Percentiles rank a stretch among this genome's conserved stretches.
phyloP scores from a whole-genome alignment of 2,888 invertebrate genomes.

The Drosophila suboccidentalis region DNA sequence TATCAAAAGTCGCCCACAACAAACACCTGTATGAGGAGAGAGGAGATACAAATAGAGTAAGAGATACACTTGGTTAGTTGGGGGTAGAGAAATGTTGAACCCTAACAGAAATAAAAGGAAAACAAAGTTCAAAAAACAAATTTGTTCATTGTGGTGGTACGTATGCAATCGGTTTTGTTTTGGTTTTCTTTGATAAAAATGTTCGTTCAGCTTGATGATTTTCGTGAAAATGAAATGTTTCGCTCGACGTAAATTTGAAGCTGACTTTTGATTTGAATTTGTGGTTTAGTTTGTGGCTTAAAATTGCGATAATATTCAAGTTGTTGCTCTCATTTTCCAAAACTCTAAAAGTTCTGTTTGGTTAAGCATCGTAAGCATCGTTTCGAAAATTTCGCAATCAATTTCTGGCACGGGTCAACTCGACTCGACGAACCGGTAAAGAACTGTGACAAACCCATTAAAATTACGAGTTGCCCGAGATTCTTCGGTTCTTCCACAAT shows the following conservation, averaged over 20 bases:
- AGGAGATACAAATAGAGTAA: conserved; percentile 12
- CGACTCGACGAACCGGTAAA: conserved; percentile 56
- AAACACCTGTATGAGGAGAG: conserved; percentile 8
- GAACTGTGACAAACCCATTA: conserved; percentile 74
- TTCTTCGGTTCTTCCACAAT: conserved; percentile 46
- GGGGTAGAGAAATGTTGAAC: conserved; percentile 59
- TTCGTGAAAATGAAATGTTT: conserved; percentile 78
- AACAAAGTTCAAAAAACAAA: conserved; percentile 66
- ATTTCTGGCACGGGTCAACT: conserved; percentile 75
- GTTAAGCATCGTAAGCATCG: conserved; percentile 69
- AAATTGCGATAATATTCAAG: conserved; percentile 43
- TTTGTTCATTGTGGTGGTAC: conserved; percentile 43
- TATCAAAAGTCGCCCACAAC: conserved; percentile 37
- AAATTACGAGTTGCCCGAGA: conserved; percentile 40
- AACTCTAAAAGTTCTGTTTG: conserved; percentile 62
- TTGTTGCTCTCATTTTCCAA: conserved; percentile 6
- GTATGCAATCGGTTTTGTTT: conserved; percentile 70
- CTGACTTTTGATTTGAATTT: conserved; percentile 57
- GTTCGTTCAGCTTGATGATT: conserved; percentile 78
- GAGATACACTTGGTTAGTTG: conserved; percentile 46
- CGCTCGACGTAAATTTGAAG: conserved; percentile 59
- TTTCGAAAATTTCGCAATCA: conserved; percentile 72
- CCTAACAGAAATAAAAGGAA: conserved; percentile 27
- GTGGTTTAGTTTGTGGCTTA: conserved; percentile 25
- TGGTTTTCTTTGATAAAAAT: conserved; percentile 59